Base-by-base conservation (phyloP, 1,140 invertebrate species). In the Megalopta genalis region DNA sequence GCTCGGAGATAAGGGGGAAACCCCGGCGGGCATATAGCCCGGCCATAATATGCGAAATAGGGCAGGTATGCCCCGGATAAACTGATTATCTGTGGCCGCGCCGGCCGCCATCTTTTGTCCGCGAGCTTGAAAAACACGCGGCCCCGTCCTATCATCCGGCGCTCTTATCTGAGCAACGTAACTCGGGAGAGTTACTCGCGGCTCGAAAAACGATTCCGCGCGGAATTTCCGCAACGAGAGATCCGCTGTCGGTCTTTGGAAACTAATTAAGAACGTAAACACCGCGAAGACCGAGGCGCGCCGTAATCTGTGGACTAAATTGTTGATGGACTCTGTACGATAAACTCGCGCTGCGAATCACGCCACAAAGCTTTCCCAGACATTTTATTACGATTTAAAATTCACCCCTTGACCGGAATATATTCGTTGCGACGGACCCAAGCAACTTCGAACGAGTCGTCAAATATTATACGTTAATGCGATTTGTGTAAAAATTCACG, bases 21-120 rank as follows among this genome's bases (percentile, higher is more conserved):
- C 32, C 67, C 67, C 14, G 67, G 37, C 65, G 66, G 39, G 57
- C 27, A 46, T 70, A 62, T n/a, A 62, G 46, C 42, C 75, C 14
- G 42, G 66, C 62, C 66, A 46, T 77, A 77, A 70, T 77, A 77
- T 62, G 75, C 75, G 75, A 77, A 77, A 70, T 63, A 63, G 75
- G 66, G 27, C 67, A 70, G 60, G 39, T 49, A 63, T 18, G 42
- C 10, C 39, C n/a, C 25, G 66, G 57, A 77, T 70, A 77, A 77
- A 77, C 75, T 70, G 75, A 77, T 77, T 77, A 69, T 77, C 75
- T 63, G 32, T 32, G 57, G 21, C 16, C n/a, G 32, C 75, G 32
- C 57, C 27, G 49, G 66, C 52, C 75, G 66, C n/a, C 57, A 52
- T 52, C 42, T 62, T 69, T 77, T 49, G 25, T 65, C 72, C 8